Conservation (phyloP, 2,888 invertebrate genomes). For the Teleogryllus oceanicus region DNA sequence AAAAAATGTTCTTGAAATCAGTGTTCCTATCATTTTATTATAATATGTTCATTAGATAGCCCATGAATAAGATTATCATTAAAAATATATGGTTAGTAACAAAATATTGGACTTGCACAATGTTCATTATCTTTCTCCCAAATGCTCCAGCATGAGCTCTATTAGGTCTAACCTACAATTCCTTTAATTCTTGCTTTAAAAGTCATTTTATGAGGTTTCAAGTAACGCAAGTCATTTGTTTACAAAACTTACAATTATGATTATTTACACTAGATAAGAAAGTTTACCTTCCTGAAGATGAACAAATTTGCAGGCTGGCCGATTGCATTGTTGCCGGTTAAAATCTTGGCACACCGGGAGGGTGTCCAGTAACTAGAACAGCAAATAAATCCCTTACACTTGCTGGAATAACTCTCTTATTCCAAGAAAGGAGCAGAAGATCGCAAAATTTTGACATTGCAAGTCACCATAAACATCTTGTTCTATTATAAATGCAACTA, state of each 20-base stretch:
- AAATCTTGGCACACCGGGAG: conserved; percentile 99
- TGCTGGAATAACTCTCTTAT: neutral
- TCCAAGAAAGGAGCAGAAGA: neutral
- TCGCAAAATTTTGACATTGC: neutral
- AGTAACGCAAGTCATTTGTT: no score
- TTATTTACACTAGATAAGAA: neutral
- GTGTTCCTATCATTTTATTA: no score
- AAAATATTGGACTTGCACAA: no score
- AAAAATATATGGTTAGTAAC: neutral
- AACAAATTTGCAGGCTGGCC: conserved; percentile 97
- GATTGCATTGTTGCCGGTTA: conserved; percentile 95
- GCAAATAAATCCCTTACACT: conserved; percentile 22
- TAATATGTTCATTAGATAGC: no score
- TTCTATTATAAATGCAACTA: conserved; percentile 19
- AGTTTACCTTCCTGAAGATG: conserved; percentile 92
- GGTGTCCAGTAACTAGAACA: conserved; percentile 98
- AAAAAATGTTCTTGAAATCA: no score
- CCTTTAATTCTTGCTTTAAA: neutral
- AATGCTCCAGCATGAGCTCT: no score
- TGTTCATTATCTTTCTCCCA: no score
- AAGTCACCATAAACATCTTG: neutral
- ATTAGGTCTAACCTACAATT: neutral
- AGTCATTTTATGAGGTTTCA: neutral
- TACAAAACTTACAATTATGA: no score
- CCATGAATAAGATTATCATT: neutral